A percentile compares a stretch with the other conserved stretches of the same genome.
Evolutionary conservation across 2,113 vertebrate genomes (phyloP).

Genomic region (human): DNA sequence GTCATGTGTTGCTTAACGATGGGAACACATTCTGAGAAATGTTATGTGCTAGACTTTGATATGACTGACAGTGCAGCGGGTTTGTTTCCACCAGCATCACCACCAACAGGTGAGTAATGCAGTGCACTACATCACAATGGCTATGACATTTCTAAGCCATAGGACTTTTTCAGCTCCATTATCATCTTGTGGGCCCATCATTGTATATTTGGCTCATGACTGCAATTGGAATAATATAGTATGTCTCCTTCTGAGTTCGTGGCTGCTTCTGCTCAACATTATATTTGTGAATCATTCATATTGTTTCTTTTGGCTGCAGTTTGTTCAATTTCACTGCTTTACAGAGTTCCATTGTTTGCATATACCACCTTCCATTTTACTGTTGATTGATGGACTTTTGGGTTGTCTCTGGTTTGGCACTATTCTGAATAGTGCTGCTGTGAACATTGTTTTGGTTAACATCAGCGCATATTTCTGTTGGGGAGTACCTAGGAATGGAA

Average conservation of each 20-base stretch:
- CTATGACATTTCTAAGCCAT: background rate
- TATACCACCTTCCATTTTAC: background rate
- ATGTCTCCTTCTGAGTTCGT: background rate
- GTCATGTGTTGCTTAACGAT: background rate
- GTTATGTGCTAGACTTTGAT: background rate
- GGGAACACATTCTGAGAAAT: background rate
- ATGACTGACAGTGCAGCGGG: background rate
- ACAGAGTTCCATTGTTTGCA: background rate
- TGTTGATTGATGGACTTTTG: background rate
- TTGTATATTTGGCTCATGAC: background rate
- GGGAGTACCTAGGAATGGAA: background rate
- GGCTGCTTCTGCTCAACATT: background rate
- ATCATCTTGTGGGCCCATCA: background rate
- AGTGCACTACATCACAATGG: background rate
- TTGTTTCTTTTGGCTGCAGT: background rate
- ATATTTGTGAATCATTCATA: background rate
- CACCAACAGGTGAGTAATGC: background rate
- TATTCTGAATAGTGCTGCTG: background rate
- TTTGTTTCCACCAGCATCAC: background rate
- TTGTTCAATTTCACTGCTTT: background rate
- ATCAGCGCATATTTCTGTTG: background rate
- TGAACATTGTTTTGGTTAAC: background rate
- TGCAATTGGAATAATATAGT: background rate
- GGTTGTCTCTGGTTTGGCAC: background rate
- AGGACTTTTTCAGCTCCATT: background rate